Evolutionary conservation across 2,888 invertebrate genomes (phyloP), one percentile per base, ranked within the genome.

Genomic region (Polyommatus icarus): DNA sequence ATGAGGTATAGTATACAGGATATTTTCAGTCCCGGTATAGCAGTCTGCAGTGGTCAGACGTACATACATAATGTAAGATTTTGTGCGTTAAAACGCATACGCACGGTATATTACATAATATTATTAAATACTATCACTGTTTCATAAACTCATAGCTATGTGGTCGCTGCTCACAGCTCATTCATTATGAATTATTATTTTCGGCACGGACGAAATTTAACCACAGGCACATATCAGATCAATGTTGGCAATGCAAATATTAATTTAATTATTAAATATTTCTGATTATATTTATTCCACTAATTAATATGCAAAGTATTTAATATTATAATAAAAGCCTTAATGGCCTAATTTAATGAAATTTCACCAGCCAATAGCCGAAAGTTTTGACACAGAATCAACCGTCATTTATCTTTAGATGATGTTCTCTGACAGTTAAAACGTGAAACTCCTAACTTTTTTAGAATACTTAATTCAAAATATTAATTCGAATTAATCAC

Each of bases 271-370:
- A 54, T 54, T 54, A 54, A 54, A 54, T 54, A 54, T 54, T 18
- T 18, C 50, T 54, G 50, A 54, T 54, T 1, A 18, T 54, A 54
- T 54, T 54, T 18, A 54, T 54, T 54, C 50, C 50, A 5, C 50
- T 54, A 18, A 18, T 54, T 54, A 54, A 54, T 15, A 18, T 4
- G 50, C 50, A 54, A 54, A 54, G 50, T 54, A 71, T 71, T 36
- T 71, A 1, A 71, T 71, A 54, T 71, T 71, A 54, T 71, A 71
- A 36, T 71, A 18, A 36, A 71, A 71, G 32, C 71, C 36, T n/a
- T 71, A 40, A 71, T 71, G 32, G 32, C n/a, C 10, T 71, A 12
- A 71, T 71, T 32, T 71, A 71, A 71, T 71, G 32, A 71, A 71
- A 71, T 71, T 71, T 29, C 7, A 29, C 29, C 5, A n/a, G 8